These are phyloP conservation scores for Gallinago stenura DNA, from an alignment of 2,797 vertebrate species.

Conservation along the genomic window DNA sequence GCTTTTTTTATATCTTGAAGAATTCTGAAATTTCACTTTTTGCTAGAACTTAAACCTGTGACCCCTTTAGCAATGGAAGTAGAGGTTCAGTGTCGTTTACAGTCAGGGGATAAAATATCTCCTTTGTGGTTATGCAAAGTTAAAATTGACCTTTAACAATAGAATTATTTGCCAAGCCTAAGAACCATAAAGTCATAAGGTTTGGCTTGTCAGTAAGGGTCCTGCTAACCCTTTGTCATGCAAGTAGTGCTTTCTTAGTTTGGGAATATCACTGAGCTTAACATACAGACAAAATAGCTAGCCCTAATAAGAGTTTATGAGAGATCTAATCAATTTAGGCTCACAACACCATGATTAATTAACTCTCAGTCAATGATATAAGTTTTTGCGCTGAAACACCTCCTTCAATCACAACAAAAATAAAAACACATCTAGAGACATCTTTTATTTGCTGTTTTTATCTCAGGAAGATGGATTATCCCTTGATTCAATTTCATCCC, in stretches of 20 bases:
- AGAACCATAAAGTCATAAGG: neutral
- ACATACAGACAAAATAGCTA: neutral
- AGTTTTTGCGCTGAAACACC: neutral
- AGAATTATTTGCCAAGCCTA: neutral
- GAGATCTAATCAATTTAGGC: neutral
- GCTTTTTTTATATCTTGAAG: neutral
- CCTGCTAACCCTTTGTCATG: neutral
- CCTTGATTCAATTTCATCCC: neutral
- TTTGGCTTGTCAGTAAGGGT: neutral
- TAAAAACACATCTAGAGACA: neutral
- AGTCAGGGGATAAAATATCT: neutral
- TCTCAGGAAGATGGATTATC: neutral
- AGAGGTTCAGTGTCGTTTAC: neutral
- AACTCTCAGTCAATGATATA: neutral
- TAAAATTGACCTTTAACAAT: neutral
- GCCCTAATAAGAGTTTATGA: neutral
- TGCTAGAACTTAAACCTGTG: neutral
- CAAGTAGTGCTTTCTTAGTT: neutral
- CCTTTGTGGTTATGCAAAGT: neutral
- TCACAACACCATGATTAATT: neutral
- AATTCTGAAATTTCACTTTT: neutral
- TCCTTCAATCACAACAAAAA: neutral
- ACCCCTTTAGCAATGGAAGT: neutral
- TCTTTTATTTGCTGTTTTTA: neutral
- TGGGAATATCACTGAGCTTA: neutral